Conservation (phyloP, 2,888 invertebrate species). For the Cryptosula pallasiana region DNA sequence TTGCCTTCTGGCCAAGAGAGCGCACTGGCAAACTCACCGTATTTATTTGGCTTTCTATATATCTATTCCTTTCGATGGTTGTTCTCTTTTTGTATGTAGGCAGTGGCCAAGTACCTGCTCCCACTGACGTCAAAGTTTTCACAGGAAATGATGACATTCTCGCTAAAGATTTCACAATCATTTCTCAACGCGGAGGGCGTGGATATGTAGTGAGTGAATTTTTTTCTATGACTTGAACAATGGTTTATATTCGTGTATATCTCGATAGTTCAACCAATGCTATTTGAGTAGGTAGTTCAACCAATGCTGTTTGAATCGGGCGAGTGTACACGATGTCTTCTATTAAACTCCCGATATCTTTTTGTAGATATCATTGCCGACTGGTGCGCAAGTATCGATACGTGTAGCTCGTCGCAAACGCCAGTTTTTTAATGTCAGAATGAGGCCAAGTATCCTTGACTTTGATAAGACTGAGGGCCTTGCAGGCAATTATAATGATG, state of each 20-base stretch:
- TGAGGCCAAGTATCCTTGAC: background rate
- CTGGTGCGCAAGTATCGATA: background rate
- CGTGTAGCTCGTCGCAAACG: background rate
- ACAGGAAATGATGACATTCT: background rate
- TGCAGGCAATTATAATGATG: background rate
- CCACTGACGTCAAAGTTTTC: background rate
- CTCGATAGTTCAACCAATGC: no score
- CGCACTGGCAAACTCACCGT: no score
- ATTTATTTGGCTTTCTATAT: no score
- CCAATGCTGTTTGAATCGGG: no score
- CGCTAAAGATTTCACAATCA: background rate
- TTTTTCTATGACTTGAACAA: background rate
- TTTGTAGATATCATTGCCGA: background rate
- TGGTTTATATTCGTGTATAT: no score
- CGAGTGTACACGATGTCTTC: no score
- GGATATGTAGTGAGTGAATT: background rate
- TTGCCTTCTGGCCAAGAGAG: no score
- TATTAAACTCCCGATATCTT: no score
- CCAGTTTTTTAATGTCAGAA: background rate
- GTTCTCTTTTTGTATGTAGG: no score
- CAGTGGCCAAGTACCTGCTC: background rate
- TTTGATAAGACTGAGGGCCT: background rate
- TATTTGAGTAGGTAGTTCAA: no score
- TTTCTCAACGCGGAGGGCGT: background rate
- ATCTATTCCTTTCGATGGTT: no score